Percentiles rank a stretch among this genome's conserved stretches.
phyloP scores from a whole-genome alignment of 2,113 vertebrate species.

The Pseudopodoces humilis region DNA sequence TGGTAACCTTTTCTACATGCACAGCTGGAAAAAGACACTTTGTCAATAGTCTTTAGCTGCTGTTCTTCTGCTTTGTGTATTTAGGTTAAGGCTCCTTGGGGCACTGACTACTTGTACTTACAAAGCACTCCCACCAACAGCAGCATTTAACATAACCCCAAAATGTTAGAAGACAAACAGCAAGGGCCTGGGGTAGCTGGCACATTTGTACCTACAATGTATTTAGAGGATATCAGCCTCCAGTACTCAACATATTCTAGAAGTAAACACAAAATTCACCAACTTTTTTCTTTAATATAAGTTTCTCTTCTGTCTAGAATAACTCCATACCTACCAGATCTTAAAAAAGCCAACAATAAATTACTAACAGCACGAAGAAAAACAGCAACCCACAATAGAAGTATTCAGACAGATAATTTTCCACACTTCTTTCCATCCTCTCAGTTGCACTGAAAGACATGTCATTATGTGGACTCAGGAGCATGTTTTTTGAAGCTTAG shows the following conservation, averaged over 20 bases:
- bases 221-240: not conserved
- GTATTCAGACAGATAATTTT: not conserved
- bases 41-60: not conserved
- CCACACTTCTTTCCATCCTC: not conserved
- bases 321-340: not conserved
- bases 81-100: not conserved
- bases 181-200: not conserved
- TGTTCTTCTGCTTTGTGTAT: not conserved
- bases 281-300: not conserved
- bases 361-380: not conserved
- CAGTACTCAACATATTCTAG: not conserved
- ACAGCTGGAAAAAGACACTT: conserved; percentile 10
- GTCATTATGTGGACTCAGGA: not conserved
- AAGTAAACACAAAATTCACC: not conserved
- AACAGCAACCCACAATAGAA: not conserved
- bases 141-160: not conserved
- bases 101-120: not conserved
- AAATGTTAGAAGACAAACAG: not conserved
- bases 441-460: not conserved
- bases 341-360: not conserved
- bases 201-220: not conserved
- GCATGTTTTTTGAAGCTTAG: not conserved
- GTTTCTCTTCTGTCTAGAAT: not conserved
- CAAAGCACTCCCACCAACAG: not conserved
- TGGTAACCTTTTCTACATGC: not conserved